Conservation (phyloP, 2,113 vertebrate species). For the Perognathus longimembris region DNA sequence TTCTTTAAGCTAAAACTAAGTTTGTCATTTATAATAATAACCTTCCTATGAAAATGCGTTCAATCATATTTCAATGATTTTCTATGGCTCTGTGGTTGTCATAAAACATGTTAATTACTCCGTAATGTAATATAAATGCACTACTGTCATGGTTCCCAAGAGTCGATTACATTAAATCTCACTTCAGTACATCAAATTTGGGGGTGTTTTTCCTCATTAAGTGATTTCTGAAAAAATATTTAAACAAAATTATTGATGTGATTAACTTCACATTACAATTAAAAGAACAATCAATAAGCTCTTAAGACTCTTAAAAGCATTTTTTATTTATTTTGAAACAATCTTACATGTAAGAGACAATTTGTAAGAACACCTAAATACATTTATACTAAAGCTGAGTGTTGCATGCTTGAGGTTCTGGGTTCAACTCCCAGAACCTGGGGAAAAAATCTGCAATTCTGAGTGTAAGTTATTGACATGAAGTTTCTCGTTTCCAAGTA, state of each 20-base stretch:
- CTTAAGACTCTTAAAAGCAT: background rate
- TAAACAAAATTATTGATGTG: slow-evolving; percentile 9
- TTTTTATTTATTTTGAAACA: no score
- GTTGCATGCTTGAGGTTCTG: background rate
- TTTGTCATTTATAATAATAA: background rate
- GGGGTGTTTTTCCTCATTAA: background rate
- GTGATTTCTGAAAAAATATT: background rate
- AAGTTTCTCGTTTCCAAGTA: background rate
- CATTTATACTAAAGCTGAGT: background rate
- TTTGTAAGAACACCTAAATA: no score
- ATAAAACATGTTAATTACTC: background rate
- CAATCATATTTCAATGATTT: background rate
- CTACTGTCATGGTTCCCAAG: background rate
- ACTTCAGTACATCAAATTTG: background rate
- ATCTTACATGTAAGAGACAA: no score
- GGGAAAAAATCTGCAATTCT: background rate
- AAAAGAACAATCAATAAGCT: background rate
- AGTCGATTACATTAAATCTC: background rate
- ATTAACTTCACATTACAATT: background rate
- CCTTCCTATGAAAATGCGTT: background rate
- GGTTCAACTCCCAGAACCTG: background rate
- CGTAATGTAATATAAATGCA: background rate
- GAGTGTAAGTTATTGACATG: background rate
- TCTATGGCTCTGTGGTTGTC: no score
- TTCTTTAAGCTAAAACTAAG: background rate